Percentiles rank a stretch among this genome's conserved stretches.
phyloP scores from a whole-genome alignment of 2,797 vertebrate genomes.

The Diplodus sargus region DNA sequence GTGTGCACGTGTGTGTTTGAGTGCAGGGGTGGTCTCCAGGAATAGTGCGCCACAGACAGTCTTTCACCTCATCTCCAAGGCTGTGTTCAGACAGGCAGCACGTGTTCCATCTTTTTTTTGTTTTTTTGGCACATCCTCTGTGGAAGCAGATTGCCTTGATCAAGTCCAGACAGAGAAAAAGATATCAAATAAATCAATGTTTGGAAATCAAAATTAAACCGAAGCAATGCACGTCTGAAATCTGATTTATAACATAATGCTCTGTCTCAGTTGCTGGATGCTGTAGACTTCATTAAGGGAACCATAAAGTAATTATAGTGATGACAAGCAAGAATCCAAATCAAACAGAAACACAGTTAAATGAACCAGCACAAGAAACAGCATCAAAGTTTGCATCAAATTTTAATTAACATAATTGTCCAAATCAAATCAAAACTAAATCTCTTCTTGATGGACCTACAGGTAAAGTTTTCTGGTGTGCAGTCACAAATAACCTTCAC shows the following conservation, averaged over 20 bases:
- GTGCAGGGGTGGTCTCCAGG: slow-evolving; percentile 5
- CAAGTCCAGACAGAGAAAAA: slow-evolving; percentile 18
- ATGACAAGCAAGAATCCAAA: slow-evolving; percentile 37
- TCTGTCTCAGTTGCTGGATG: slow-evolving; percentile 21
- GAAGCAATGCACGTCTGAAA: slow-evolving; percentile 33
- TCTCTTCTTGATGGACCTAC: background rate
- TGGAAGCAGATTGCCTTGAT: slow-evolving; percentile 45
- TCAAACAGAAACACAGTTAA: slow-evolving; percentile 32
- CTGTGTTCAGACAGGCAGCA: slow-evolving; percentile 20
- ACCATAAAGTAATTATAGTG: slow-evolving; percentile 45
- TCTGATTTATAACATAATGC: slow-evolving; percentile 31
- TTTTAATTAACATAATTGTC: slow-evolving; percentile 12
- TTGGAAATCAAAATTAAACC: slow-evolving; percentile 43
- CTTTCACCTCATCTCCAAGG: slow-evolving; percentile 13
- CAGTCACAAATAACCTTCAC: background rate
- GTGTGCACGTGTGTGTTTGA: background rate
- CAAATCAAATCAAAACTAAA: background rate
- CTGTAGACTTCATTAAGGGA: slow-evolving; percentile 49
- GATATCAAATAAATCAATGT: slow-evolving; percentile 35
- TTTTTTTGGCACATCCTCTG: slow-evolving; percentile 14
- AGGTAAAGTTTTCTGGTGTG: background rate
- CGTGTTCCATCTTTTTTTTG: slow-evolving; percentile 6
- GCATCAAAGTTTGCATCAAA: slow-evolving; percentile 7
- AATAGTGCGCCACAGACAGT: background rate
- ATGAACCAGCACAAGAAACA: slow-evolving; percentile 20